A percentile compares a stretch with the other conserved stretches of the same genome.
These are phyloP conservation scores for Spizella passerina DNA, from an alignment of 2,797 vertebrate genomes.

Conservation along the genomic window DNA sequence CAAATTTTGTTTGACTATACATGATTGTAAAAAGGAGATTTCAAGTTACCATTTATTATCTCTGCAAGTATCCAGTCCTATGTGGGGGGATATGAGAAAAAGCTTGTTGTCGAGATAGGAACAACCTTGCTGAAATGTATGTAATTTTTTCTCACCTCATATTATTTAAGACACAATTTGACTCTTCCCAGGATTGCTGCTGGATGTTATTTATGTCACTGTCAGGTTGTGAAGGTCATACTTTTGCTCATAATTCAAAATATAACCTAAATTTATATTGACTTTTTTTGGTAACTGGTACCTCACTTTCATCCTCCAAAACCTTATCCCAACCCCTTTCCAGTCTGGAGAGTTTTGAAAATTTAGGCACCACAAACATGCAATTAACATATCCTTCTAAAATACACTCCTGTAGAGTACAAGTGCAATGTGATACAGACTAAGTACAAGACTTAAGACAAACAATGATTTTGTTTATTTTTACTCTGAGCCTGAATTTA, in stretches of 20 bases:
- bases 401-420: not conserved
- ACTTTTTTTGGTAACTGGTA: not conserved
- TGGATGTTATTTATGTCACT: not conserved
- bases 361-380: not conserved
- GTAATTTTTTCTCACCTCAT: not conserved
- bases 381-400: not conserved
- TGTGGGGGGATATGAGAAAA: not conserved
- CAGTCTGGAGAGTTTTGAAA: not conserved
- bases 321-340: not conserved
- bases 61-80: not conserved
- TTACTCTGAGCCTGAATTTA: not conserved
- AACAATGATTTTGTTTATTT: not conserved
- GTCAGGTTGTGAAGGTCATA: not conserved
- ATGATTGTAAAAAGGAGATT: not conserved
- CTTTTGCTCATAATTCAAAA: not conserved
- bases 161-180: not conserved
- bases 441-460: not conserved
- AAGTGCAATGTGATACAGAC: not conserved
- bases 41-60: not conserved
- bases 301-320: not conserved
- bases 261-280: not conserved
- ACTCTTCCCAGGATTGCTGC: not conserved
- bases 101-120: not conserved
- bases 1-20: not conserved
- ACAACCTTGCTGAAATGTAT: not conserved